Evolutionary conservation across 2,888 invertebrate species (phyloP).

Genomic region (Stramonita haemastoma): DNA sequence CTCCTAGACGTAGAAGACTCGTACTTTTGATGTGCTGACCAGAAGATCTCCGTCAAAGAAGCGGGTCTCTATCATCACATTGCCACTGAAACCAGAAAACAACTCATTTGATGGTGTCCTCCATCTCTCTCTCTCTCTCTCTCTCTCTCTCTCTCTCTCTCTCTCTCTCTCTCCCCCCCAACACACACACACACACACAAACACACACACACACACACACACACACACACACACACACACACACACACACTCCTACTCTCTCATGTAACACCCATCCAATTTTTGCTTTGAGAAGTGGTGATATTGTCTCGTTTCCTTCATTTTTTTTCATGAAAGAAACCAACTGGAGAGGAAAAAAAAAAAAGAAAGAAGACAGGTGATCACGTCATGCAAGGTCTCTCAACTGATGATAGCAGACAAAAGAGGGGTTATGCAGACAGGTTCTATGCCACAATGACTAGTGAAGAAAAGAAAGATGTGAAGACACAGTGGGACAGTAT

Average conservation of each 20-base stretch:
- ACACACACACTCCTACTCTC: neutral
- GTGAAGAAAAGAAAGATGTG: too few species aligned
- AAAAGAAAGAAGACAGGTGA: neutral
- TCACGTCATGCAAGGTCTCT: too few species aligned
- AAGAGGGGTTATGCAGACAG: too few species aligned
- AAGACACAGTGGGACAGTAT: too few species aligned
- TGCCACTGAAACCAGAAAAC: constrained; percentile 81
- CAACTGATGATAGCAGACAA: too few species aligned
- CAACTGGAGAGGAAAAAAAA: neutral
- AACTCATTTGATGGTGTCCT: neutral
- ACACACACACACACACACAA: neutral
- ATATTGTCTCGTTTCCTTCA: too few species aligned
- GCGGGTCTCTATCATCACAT: constrained; percentile 85
- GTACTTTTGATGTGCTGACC: constrained; percentile 95
- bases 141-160: neutral
- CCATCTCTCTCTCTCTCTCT: neutral
- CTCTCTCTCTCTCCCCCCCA: neutral
- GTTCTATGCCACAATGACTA: too few species aligned
- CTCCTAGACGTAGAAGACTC: constrained; percentile 92
- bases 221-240: neutral
- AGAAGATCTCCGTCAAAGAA: constrained; percentile 93
- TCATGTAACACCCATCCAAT: neutral
- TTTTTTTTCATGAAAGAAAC: too few species aligned
- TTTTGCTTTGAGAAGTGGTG: neutral
- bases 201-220: constrained; percentile 10